A percentile compares a stretch with the other conserved stretches of the same genome.
phyloP scores from a whole-genome alignment of 2,113 vertebrate genomes.

The Brachyhypopomus gauderio region DNA sequence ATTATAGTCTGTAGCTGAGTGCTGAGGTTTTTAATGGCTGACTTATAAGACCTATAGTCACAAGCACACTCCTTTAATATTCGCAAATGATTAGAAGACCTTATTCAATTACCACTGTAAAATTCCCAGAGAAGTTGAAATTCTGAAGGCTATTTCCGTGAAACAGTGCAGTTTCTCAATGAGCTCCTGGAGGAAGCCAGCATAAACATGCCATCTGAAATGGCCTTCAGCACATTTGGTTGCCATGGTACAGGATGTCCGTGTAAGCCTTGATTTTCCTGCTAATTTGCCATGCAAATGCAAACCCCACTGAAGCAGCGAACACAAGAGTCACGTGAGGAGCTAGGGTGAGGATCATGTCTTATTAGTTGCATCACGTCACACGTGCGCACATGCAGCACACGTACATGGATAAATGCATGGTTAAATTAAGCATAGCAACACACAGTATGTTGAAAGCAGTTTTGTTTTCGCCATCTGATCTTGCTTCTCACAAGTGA shows the following conservation, averaged over 20 bases:
- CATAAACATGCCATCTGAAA: slow-evolving; percentile 9
- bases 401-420: no score
- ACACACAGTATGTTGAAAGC: background rate
- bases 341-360: background rate
- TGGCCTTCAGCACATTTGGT: background rate
- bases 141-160: background rate
- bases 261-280: slow-evolving; percentile 21
- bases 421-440: background rate
- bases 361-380: background rate
- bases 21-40: no score
- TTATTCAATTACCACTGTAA: background rate
- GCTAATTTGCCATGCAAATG: slow-evolving; percentile 49
- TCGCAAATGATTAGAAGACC: no score
- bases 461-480: background rate
- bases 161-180: background rate
- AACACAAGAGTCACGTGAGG: background rate
- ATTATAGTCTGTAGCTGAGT: no score
- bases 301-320: background rate
- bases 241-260: background rate
- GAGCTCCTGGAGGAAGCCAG: background rate
- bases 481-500: background rate
- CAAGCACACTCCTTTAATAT: no score
- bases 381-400: no score
- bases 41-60: no score
- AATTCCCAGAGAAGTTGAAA: slow-evolving; percentile 3